These are phyloP conservation scores for Luperina testacea DNA, from an alignment of 2,888 invertebrate genomes.

Conservation along the genomic window DNA sequence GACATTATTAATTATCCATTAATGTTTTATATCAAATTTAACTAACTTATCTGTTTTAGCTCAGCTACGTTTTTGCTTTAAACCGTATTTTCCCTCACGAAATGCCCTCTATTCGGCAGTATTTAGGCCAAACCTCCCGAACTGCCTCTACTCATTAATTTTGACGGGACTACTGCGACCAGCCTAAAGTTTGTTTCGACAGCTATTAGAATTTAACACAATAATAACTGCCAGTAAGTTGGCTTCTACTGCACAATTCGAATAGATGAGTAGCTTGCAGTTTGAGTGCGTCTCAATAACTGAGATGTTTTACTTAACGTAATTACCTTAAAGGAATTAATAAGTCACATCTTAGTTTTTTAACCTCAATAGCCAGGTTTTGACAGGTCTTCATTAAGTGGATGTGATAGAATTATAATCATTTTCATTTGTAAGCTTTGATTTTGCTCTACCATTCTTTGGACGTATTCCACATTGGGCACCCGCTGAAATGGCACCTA, in stretches of 20 bases:
- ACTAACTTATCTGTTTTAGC: neutral
- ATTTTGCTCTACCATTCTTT: neutral
- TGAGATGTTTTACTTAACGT: neutral
- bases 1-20: too few relatives aligned
- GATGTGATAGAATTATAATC: neutral
- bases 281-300: constrained; percentile 5
- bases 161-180: constrained; percentile 26
- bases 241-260: constrained; percentile 22
- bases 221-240: constrained; percentile 38
- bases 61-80: neutral
- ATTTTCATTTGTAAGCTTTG: neutral
- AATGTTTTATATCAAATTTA: neutral
- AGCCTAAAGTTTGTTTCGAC: constrained; percentile 28
- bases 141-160: constrained; percentile 28
- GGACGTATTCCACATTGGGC: too few relatives aligned
- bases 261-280: neutral
- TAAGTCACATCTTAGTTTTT: neutral
- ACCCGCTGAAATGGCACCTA: too few relatives aligned
- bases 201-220: constrained; percentile 55
- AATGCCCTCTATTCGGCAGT: constrained; percentile 2
- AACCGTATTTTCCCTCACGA: neutral
- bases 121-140: constrained; percentile 25
- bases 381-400: neutral
- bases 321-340: neutral
- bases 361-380: neutral